Conservation (phyloP, 2,797 vertebrate species). For the Hybognathus amarus region DNA sequence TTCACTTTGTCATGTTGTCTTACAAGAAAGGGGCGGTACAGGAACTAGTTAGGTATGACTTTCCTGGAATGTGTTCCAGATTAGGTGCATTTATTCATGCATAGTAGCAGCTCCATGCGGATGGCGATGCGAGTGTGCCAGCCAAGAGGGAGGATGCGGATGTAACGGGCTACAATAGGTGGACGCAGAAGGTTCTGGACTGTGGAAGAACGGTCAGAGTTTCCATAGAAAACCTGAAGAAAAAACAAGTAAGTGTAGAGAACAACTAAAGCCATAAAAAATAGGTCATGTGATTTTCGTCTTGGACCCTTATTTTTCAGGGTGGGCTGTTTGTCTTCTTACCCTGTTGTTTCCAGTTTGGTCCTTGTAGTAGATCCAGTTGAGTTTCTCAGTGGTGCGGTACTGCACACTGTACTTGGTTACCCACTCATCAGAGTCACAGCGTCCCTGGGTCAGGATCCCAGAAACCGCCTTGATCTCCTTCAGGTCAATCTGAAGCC, state of each 20-base stretch:
- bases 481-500: conserved; percentile 94
- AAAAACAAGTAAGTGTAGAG: not conserved
- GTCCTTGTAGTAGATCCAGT: conserved; percentile 99
- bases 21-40: conserved; percentile 10
- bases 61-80: not conserved
- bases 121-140: conserved; percentile 99
- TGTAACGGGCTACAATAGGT: conserved; percentile 90
- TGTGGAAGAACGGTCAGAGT: conserved; percentile 91
- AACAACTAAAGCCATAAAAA: not conserved
- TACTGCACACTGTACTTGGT: conserved; percentile 97
- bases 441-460: conserved; percentile 94
- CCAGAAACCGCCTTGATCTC: conserved; percentile 92
- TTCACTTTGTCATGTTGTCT: conserved; percentile 35
- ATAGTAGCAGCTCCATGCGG: conserved; percentile 93
- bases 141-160: conserved; percentile 92
- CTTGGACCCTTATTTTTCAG: not conserved
- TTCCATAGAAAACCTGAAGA: conserved; percentile 93
- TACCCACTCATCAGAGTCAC: conserved; percentile 96
- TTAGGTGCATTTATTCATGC: conserved; percentile 90
- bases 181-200: conserved; percentile 97
- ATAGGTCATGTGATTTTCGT: not conserved
- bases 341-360: conserved; percentile 98
- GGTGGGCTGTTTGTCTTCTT: conserved; percentile 59
- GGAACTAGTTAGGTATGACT: not conserved
- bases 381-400: conserved; percentile 86